These are phyloP conservation scores for Polydrusus pterygomalis DNA, from an alignment of 2,888 invertebrate species.

Conservation along the genomic window DNA sequence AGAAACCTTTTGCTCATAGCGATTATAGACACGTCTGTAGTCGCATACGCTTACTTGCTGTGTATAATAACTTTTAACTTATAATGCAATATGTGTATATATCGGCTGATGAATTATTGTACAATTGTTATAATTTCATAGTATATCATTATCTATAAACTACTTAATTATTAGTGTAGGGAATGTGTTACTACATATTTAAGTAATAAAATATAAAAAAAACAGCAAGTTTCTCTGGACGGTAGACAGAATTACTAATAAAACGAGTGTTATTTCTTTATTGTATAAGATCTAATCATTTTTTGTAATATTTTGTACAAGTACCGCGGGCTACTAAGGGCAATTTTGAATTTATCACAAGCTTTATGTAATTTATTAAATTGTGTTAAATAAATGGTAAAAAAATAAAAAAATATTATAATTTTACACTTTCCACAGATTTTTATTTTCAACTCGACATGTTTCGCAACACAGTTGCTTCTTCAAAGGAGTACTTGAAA, in stretches of 20 bases:
- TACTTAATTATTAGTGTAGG: constrained; percentile 66
- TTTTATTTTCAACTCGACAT: too few relatives aligned
- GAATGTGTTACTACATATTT: constrained; percentile 66
- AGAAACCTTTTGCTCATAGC: constrained; percentile 71
- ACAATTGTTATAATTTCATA: constrained; percentile 74
- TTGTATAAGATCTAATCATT: constrained; percentile 17
- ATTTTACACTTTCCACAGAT: too few relatives aligned
- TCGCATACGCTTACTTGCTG: constrained; percentile 73
- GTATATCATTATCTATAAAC: constrained; percentile 68
- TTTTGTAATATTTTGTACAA: constrained; percentile 15
- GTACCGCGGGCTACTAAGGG: neutral
- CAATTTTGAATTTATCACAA: neutral
- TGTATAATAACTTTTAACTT: constrained; percentile 71
- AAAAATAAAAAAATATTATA: too few relatives aligned
- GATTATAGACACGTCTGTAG: constrained; percentile 62
- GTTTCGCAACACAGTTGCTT: too few relatives aligned
- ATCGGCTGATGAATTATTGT: constrained; percentile 71
- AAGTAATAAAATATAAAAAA: constrained; percentile 63
- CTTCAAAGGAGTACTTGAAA: too few relatives aligned
- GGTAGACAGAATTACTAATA: constrained; percentile 54
- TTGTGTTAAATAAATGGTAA: too few relatives aligned
- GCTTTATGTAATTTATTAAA: too few relatives aligned
- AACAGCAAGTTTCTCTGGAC: constrained; percentile 59
- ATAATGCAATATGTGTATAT: constrained; percentile 72
- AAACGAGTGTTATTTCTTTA: constrained; percentile 46